Percentiles rank a stretch among this genome's conserved stretches.
Evolutionary conservation across 2,888 invertebrate species (phyloP).

Genomic region (Orchestes rusci): DNA sequence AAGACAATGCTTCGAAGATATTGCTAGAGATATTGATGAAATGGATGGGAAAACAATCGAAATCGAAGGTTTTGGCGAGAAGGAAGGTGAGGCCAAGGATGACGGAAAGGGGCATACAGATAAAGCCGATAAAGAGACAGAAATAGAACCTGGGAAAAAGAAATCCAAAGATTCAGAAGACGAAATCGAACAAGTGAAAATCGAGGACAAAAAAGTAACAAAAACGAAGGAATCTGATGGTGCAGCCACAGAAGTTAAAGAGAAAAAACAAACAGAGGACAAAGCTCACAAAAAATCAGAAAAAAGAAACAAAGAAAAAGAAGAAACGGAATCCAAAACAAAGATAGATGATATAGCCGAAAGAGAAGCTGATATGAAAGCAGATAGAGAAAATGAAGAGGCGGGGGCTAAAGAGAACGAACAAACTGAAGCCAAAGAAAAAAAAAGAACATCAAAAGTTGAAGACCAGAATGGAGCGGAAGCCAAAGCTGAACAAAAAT

Average conservation of each 20-base stretch:
- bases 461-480: slow-evolving; percentile 12
- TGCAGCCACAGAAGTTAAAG: too few species aligned
- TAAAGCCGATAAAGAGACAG: slow-evolving; percentile 17
- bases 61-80: slow-evolving; percentile 18
- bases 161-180: too few species aligned
- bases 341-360: slow-evolving; percentile 2
- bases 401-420: background rate
- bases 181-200: slow-evolving; percentile 19
- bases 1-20: slow-evolving; percentile 27
- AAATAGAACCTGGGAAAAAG: slow-evolving; percentile 9
- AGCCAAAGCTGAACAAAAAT: slow-evolving; percentile 18
- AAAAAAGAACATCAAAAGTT: background rate
- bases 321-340: slow-evolving; percentile 20
- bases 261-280: slow-evolving; percentile 19
- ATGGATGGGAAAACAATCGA: slow-evolving; percentile 21
- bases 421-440: slow-evolving; percentile 18
- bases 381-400: slow-evolving; percentile 20
- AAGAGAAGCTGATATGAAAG: slow-evolving; percentile 23
- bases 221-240: slow-evolving; percentile 21
- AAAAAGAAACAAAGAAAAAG: slow-evolving; percentile 22
- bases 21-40: slow-evolving; percentile 17
- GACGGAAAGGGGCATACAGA: slow-evolving; percentile 13
- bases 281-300: slow-evolving; percentile 21
- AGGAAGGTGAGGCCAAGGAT: slow-evolving; percentile 16
- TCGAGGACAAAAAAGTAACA: slow-evolving; percentile 10